These are phyloP conservation scores for Cathartes aura DNA, from an alignment of 2,113 vertebrate species.

Conservation along the genomic window DNA sequence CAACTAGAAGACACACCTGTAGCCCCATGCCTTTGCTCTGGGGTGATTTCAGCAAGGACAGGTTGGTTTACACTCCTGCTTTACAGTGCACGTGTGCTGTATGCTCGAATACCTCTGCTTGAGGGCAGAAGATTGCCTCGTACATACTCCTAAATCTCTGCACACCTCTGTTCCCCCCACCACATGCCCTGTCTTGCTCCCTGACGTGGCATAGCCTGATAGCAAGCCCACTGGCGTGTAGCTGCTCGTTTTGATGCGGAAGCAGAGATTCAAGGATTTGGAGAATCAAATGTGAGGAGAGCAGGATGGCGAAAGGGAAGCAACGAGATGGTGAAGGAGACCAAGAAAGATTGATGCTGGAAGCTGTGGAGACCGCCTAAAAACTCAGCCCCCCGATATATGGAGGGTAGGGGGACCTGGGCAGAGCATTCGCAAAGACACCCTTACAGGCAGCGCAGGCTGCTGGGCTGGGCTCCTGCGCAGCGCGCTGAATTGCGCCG, in stretches of 20 bases:
- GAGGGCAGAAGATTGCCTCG: no score
- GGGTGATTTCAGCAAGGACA: not conserved
- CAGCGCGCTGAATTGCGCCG: not conserved
- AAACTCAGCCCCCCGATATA: not conserved
- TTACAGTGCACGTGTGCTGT: not conserved
- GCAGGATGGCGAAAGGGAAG: not conserved
- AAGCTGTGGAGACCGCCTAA: not conserved
- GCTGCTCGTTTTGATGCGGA: not conserved
- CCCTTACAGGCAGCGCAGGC: not conserved
- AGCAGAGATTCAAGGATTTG: not conserved
- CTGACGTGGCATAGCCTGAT: not conserved
- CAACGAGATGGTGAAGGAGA: not conserved
- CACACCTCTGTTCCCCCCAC: no score
- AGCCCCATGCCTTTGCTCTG: not conserved
- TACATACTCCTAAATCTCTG: not conserved
- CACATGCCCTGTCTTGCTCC: no score
- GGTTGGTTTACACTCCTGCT: not conserved
- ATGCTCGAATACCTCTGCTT: not conserved
- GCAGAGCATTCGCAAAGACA: not conserved
- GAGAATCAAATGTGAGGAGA: not conserved
- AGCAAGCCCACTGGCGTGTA: not conserved
- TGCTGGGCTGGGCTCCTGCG: not conserved
- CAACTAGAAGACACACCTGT: not conserved
- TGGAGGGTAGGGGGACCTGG: not conserved
- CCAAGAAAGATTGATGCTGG: not conserved